phyloP scores from a whole-genome alignment of 2,888 invertebrate species.

The Dynastes grantii region DNA sequence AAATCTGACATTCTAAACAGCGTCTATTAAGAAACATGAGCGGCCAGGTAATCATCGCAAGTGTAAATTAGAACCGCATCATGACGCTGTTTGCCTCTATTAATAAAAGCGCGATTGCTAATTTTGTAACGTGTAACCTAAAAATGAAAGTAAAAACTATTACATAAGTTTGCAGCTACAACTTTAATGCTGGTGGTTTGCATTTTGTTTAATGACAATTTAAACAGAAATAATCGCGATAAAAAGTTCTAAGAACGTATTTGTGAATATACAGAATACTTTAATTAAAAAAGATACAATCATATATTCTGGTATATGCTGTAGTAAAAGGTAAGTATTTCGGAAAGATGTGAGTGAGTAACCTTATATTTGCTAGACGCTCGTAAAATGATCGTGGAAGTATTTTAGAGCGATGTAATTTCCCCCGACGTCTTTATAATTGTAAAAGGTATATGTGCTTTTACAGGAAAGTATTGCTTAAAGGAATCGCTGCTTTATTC shows the following conservation, averaged over 20 bases:
- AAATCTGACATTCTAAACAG: conserved; percentile 44
- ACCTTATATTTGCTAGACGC: background rate
- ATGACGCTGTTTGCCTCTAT: conserved; percentile 24
- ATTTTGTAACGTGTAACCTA: conserved; percentile 19
- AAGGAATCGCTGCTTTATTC: background rate
- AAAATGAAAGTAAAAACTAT: conserved; percentile 31
- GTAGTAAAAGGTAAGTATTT: background rate
- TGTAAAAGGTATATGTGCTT: background rate
- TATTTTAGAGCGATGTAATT: background rate
- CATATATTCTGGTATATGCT: no score
- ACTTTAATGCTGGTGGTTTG: background rate
- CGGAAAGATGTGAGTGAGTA: background rate
- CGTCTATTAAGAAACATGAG: conserved; percentile 39
- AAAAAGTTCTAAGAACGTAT: no score
- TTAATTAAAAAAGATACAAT: no score
- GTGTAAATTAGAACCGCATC: conserved; percentile 38
- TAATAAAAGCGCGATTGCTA: conserved; percentile 25
- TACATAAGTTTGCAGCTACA: background rate
- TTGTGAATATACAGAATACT: no score
- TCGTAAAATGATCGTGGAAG: background rate
- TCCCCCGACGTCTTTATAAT: conserved; percentile 3
- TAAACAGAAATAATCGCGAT: no score
- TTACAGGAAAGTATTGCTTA: background rate
- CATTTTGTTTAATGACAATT: background rate
- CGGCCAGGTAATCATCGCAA: conserved; percentile 22